Evolutionary conservation across 92 coral and sea anemone species (phyloP).

Genomic region (Actinernus sp.): DNA sequence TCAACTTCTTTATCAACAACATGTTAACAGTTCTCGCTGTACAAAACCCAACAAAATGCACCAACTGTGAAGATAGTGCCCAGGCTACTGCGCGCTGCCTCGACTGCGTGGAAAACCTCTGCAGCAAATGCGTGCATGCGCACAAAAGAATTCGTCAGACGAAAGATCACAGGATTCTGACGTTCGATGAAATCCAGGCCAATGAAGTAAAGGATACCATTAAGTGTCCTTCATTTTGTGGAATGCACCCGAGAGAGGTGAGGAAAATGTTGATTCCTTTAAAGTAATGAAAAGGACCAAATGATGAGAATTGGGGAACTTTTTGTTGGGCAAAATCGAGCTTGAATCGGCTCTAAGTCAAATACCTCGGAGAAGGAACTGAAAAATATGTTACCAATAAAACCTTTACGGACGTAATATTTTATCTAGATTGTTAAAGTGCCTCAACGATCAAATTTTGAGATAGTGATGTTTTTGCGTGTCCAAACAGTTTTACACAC

Average conservation of each 20-base stretch:
- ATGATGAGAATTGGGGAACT: neutral
- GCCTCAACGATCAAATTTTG: no score
- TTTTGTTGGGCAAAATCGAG: neutral
- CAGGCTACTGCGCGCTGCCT: slow-evolving; percentile 91
- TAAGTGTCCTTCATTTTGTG: slow-evolving; percentile 85
- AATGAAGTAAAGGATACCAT: slow-evolving; percentile 89
- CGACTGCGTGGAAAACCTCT: slow-evolving; percentile 92
- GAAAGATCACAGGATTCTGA: slow-evolving; percentile 83
- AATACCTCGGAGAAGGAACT: no score
- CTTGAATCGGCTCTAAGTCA: no score
- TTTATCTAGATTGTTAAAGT: no score
- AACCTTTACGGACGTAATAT: no score
- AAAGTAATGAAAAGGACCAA: no score
- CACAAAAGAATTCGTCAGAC: slow-evolving; percentile 91
- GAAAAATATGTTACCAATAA: no score
- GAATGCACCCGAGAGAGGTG: slow-evolving; percentile 90
- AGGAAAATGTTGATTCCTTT: neutral
- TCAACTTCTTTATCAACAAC: slow-evolving; percentile 89
- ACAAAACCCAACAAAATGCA: slow-evolving; percentile 91
- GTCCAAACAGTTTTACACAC: no score
- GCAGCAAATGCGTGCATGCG: slow-evolving; percentile 85
- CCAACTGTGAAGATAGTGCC: slow-evolving; percentile 92
- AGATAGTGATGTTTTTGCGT: no score
- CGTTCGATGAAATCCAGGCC: slow-evolving; percentile 88
- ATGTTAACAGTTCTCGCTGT: slow-evolving; percentile 91